phyloP scores from a whole-genome alignment of 2,797 vertebrate species.

The Triplophysa yarkandensis region DNA sequence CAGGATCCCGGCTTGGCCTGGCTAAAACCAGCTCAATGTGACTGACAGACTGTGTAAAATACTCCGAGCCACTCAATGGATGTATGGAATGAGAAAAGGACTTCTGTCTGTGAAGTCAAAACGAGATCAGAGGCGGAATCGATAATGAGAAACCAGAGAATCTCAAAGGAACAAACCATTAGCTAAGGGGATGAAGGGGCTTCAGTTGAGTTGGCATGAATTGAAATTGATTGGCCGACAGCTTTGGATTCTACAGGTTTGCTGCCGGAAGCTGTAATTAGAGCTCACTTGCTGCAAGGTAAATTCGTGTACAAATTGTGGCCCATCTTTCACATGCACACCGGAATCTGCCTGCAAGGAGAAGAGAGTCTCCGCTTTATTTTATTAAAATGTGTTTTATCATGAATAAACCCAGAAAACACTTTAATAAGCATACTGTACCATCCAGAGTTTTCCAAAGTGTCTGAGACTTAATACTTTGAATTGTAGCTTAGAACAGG shows the following conservation, averaged over 20 bases:
- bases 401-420: too few species aligned
- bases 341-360: too few species aligned
- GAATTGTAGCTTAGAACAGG: too few species aligned
- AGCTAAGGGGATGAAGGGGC: slow-evolving; percentile 53
- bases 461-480: too few species aligned
- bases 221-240: slow-evolving; percentile 59
- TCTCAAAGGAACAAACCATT: slow-evolving; percentile 57
- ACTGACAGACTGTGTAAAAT: slow-evolving; percentile 40
- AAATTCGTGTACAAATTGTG: slow-evolving; percentile 43
- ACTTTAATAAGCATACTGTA: too few species aligned
- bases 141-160: slow-evolving; percentile 53
- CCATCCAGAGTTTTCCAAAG: too few species aligned
- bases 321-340: slow-evolving; percentile 1
- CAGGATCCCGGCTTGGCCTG: slow-evolving; percentile 36
- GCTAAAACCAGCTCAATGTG: slow-evolving; percentile 46
- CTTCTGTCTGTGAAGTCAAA: slow-evolving; percentile 35
- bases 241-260: slow-evolving; percentile 38
- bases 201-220: slow-evolving; percentile 50
- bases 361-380: neutral
- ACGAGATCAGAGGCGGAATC: slow-evolving; percentile 46
- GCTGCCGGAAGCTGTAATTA: slow-evolving; percentile 46
- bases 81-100: slow-evolving; percentile 4
- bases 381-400: too few species aligned
- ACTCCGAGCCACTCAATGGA: slow-evolving; percentile 13
- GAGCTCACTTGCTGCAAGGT: slow-evolving; percentile 2